Base-by-base conservation (phyloP, 2,113 vertebrate species). In the Dasyornis broadbenti region DNA sequence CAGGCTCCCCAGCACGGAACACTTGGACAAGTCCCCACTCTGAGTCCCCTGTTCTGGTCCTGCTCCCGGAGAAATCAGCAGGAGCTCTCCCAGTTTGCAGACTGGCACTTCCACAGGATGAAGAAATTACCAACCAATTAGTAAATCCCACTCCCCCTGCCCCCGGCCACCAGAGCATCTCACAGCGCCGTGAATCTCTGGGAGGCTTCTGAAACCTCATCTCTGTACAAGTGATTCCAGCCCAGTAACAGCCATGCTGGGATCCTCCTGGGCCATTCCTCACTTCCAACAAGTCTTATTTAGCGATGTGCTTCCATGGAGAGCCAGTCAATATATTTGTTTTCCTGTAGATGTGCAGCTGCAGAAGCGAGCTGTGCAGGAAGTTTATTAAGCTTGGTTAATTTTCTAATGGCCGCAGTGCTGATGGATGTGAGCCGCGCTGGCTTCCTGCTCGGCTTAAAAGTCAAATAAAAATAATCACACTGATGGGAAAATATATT, bases 321-420 rank as follows among this genome's bases (percentile, higher is more conserved):
- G 84, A 84, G 27, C 56, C 49, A 40, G 87, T 35, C 75, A 13
- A 31, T 82, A 4, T 15, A 21, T 90, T 60, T 90, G 82, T 83
- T 86, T 78, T 81, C 16, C 86, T 49, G 77, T 37, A 3, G 82
- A 66, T 47, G 22, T 9, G 45, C 50, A 78, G 91, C 89, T 73
- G 86, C 91, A 82, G 94, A 3, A 81, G 68, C 30, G 54, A 90
- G 44, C 76, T 60, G 16, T 40, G 92, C 89, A 84, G 92, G 81
- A 94, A 75, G 90, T 85, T 91, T 79, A 87, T 95, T 76, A 90
- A 95, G 91, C 92, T 82, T 27, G 83, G 92, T 95, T 95, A 91
- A 95, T 94, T 96, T 91, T 91, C 96, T 92, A 92, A 92, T 83
- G 89, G 92, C 82, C 20, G 1, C 90, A 9, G 93, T 10, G 63